Evolutionary conservation across 2,888 invertebrate genomes (phyloP).

Genomic region (Merodon equestris): DNA sequence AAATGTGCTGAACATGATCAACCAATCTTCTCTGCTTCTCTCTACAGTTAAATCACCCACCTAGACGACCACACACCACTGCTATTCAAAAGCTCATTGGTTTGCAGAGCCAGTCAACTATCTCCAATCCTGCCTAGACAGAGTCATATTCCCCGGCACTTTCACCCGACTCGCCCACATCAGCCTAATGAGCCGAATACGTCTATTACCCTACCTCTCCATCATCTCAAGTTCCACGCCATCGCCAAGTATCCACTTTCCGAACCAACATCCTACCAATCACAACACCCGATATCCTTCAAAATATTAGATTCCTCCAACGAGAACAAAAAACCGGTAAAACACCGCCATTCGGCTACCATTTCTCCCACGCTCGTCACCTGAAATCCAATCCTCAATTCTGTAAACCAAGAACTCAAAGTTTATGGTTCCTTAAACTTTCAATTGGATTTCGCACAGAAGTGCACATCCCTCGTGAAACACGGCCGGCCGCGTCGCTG

Average conservation of each 20-base stretch:
- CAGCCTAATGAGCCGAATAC: too few species aligned
- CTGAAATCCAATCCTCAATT: conserved; percentile 38
- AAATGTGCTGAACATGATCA: too few species aligned
- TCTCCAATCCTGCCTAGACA: background rate
- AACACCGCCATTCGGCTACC: background rate
- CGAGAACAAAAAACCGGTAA: background rate
- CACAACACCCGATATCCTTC: conserved; percentile 6
- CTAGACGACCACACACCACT: too few species aligned
- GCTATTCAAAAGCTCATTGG: background rate
- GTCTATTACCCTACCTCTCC: too few species aligned
- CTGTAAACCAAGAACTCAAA: conserved; percentile 17
- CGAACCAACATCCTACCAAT: background rate
- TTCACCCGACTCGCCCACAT: too few species aligned
- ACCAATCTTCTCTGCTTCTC: too few species aligned
- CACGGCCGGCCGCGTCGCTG: background rate
- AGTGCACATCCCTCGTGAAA: conserved; percentile 55
- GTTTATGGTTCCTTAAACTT: background rate
- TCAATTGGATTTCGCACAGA: conserved; percentile 40
- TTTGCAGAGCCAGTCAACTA: background rate
- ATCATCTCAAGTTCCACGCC: too few species aligned
- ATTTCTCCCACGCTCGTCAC: conserved; percentile 53
- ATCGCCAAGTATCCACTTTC: too few species aligned
- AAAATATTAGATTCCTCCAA: conserved; percentile 9
- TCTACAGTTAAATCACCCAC: too few species aligned
- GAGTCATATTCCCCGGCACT: too few species aligned